Evolutionary conservation across 1,140 invertebrate genomes (phyloP), one percentile per base, ranked within the genome.

Genomic region (Drosophila kepulauana): DNA sequence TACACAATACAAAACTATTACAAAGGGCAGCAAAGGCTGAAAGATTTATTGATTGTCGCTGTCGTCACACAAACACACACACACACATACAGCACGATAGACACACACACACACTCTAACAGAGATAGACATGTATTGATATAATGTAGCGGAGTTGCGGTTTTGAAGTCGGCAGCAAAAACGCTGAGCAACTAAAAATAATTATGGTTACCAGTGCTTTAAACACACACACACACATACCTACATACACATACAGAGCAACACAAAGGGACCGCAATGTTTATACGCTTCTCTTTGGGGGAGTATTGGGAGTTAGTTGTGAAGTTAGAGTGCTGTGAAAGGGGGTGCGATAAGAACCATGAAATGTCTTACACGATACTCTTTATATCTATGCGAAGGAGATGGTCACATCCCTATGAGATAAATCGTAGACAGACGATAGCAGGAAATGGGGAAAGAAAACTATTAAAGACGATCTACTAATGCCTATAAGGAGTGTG

Each of bases 141-240:
- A 72, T 76, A 77, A 77, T 84, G 84, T 73, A 89, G 85, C 75
- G 75, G 78, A 88, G 85, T 89, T 89, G 85, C 81, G 85, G 81
- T 85, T 89, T 89, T 85, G 75, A 88, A 88, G 85, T 89, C 81
- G 72, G 69, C 69, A 88, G 85, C 80, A 89, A 89, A 87, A 87
- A 80, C 77, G 82, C 82, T 87, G 82, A 89, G 84, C 85, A 88
- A 88, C 84, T 88, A 88, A 88, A 88, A 88, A 88, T 88, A 88
- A 88, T 88, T 88, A 88, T 88, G 84, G 65, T 77, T 80, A 52
- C 41, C 58, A 58, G 33, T 58, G 66, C 59, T 75, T 75, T 70
- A 58, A 63, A 81, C 69, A 74, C 69, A 84, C 76, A 63, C 54
- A 71, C 59, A 69, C 43, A 68, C 38, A 49, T 10, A 52, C 38